Percentiles rank a stretch among this genome's conserved stretches.
phyloP scores from a whole-genome alignment of 2,888 invertebrate genomes.

The Papilio protenor region DNA sequence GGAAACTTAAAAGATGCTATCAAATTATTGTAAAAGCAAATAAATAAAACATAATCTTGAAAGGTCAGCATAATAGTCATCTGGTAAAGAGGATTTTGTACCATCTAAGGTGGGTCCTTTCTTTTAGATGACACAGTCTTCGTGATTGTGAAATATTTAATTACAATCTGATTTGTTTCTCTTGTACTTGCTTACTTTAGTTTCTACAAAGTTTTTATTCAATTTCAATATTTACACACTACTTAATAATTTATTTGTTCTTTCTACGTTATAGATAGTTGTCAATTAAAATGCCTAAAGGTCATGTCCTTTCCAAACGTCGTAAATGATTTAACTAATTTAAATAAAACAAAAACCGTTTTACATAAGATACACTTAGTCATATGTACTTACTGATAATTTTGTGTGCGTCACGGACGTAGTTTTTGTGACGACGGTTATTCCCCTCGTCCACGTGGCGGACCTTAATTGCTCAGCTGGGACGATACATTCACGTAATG shows the following conservation, averaged over 20 bases:
- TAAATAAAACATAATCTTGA: not conserved
- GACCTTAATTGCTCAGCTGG: constrained; percentile 83
- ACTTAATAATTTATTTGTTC: too few relatives aligned
- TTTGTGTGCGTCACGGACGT: constrained; percentile 51
- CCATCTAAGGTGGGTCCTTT: too few relatives aligned
- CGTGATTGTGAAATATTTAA: too few relatives aligned
- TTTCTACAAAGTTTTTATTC: too few relatives aligned
- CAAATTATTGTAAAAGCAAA: not conserved
- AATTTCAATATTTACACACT: too few relatives aligned
- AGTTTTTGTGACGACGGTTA: constrained; percentile 66
- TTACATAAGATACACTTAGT: constrained; percentile 34
- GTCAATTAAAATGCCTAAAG: not conserved
- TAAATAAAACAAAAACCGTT: constrained; percentile 24
- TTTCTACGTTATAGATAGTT: too few relatives aligned
- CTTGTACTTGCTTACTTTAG: too few relatives aligned
- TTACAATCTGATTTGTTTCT: too few relatives aligned
- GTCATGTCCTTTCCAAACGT: not conserved
- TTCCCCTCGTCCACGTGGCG: constrained; percentile 79
- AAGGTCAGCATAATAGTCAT: not conserved
- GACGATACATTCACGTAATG: constrained; percentile 69
- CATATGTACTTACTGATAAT: constrained; percentile 48
- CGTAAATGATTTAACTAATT: not conserved
- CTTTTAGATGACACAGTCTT: too few relatives aligned
- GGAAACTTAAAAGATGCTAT: not conserved
- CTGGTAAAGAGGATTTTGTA: too few relatives aligned